These are phyloP conservation scores for Dione vanillae DNA, from an alignment of 2,888 invertebrate species.

Conservation along the genomic window DNA sequence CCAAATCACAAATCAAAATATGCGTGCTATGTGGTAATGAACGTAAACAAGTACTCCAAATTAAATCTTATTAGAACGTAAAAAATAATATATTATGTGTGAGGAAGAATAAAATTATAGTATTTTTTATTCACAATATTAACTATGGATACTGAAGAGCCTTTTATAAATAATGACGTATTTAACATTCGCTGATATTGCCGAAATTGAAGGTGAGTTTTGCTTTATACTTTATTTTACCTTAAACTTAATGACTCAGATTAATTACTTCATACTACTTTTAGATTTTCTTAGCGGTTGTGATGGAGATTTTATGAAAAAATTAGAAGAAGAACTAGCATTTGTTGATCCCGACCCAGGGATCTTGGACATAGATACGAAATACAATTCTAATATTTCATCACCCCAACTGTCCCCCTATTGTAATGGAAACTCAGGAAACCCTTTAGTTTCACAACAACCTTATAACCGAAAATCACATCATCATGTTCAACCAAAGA, in stretches of 20 bases:
- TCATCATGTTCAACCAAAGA: conserved; percentile 58
- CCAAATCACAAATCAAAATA: conserved; percentile 69
- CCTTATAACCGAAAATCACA: conserved; percentile 59
- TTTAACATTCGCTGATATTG: conserved; percentile 88
- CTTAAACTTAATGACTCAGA: conserved; percentile 12
- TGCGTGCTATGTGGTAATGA: conserved; percentile 52
- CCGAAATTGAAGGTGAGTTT: conserved; percentile 87
- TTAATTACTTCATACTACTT: conserved; percentile 47
- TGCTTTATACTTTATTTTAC: background rate
- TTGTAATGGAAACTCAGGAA: conserved; percentile 64
- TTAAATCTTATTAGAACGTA: conserved; percentile 26
- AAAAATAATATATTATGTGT: conserved; percentile 21
- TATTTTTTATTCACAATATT: background rate
- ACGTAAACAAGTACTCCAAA: conserved; percentile 66
- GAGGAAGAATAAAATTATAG: conserved; percentile 5
- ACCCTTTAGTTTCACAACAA: conserved; percentile 74
- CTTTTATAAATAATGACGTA: conserved; percentile 79
- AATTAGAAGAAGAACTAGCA: conserved; percentile 76
- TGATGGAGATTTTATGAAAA: conserved; percentile 86
- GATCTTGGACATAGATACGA: conserved; percentile 66
- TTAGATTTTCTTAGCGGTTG: conserved; percentile 87
- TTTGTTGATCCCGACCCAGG: conserved; percentile 66
- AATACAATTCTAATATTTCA: conserved; percentile 58
- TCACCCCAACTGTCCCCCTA: conserved; percentile 67
- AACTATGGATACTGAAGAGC: conserved; percentile 70